phyloP scores from a whole-genome alignment of 2,113 vertebrate genomes.

The Callospermophilus lateralis region DNA sequence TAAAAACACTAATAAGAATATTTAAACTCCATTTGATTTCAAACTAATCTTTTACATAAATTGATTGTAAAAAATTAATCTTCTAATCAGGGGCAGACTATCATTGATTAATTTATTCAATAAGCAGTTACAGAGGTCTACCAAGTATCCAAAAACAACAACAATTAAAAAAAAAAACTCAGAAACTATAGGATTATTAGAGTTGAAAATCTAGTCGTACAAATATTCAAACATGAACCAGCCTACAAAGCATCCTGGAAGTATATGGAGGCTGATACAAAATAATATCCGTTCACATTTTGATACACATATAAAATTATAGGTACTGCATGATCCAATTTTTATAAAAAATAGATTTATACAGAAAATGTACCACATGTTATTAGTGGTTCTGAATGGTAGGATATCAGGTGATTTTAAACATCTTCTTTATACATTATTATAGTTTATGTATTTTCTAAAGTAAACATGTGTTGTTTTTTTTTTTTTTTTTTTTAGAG shows the following conservation, averaged over 20 bases:
- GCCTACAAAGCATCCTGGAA: background rate
- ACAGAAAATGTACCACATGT: background rate
- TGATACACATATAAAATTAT: background rate
- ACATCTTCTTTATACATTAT: conserved; percentile 16
- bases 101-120: conserved; percentile 45
- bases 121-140: background rate
- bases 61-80: conserved; percentile 57
- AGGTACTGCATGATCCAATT: background rate
- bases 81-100: conserved; percentile 44
- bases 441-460: conserved; percentile 4
- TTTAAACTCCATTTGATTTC: conserved; percentile 22
- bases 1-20: conserved; percentile 10
- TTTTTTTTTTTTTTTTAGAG: no score
- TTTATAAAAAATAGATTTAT: background rate
- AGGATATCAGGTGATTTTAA: background rate
- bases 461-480: background rate
- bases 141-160: background rate
- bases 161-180: background rate
- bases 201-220: conserved; percentile 20
- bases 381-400: background rate
- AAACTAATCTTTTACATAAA: conserved; percentile 60
- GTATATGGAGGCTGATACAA: background rate
- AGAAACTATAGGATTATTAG: background rate
- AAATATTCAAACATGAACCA: background rate
- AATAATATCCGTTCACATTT: background rate